phyloP scores from a whole-genome alignment of 2,113 vertebrate species.

The Plestiodon gilberti region DNA sequence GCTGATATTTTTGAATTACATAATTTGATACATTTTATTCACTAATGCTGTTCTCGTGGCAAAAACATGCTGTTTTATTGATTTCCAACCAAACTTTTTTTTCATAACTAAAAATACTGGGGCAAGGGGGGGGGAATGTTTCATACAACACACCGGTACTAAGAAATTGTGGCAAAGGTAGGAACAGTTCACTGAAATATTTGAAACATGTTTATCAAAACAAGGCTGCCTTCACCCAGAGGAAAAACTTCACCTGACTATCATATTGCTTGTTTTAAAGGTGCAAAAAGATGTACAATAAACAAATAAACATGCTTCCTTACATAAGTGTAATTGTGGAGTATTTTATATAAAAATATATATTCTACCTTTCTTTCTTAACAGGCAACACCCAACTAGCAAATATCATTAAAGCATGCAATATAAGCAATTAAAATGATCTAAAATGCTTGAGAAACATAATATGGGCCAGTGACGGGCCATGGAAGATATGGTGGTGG shows the following conservation, averaged over 20 bases:
- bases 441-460: too few relatives aligned
- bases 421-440: too few relatives aligned
- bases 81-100: conserved; percentile 44
- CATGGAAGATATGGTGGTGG: too few relatives aligned
- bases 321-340: not conserved
- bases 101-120: conserved; percentile 53
- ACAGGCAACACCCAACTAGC: too few relatives aligned
- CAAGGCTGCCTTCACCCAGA: not conserved
- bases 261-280: not conserved
- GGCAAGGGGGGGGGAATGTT: not conserved
- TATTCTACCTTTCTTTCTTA: too few relatives aligned
- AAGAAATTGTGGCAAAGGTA: conserved; percentile 43
- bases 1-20: conserved; percentile 34
- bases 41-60: conserved; percentile 47
- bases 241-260: not conserved
- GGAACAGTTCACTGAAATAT: not conserved
- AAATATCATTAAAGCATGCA: too few relatives aligned
- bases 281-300: not conserved
- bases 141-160: conserved; percentile 44
- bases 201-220: too few relatives aligned
- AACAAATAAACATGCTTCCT: not conserved
- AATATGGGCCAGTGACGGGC: too few relatives aligned
- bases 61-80: conserved; percentile 51
- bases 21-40: conserved; percentile 52
- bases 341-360: not conserved